Conservation (phyloP, 1,140 invertebrate species). For the Bactericera cockerelli region DNA sequence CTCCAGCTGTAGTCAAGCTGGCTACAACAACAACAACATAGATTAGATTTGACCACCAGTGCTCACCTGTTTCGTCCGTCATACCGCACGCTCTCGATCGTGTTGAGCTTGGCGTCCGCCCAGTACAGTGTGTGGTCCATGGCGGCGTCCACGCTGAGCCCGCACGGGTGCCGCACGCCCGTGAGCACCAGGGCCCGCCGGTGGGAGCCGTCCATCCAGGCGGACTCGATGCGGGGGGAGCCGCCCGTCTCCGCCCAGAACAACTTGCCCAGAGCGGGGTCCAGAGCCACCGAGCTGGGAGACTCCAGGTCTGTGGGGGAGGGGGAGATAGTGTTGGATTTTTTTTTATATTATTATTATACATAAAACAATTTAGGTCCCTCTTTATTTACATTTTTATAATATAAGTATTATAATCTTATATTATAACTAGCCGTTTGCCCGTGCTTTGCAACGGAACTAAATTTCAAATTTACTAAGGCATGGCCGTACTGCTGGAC, state of each 20-base stretch:
- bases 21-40: no score
- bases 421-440: no score
- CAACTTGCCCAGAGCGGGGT: constrained; percentile 69
- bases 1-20: no score
- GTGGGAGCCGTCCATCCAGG: constrained; percentile 92
- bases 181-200: constrained; percentile 62
- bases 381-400: no score
- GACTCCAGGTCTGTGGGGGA: constrained; percentile 52
- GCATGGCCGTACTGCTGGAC: no score
- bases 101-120: constrained; percentile 87
- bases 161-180: constrained; percentile 65
- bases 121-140: constrained; percentile 85
- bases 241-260: constrained; percentile 81
- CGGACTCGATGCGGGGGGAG: constrained; percentile 68
- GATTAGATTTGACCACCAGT: no score
- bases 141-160: constrained; percentile 75
- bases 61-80: constrained; percentile 56
- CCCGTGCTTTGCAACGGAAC: no score
- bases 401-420: no score
- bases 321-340: not conserved
- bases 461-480: no score
- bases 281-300: constrained; percentile 72
- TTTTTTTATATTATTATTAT: not conserved
- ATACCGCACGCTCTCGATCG: constrained; percentile 73
- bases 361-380: not conserved